Evolutionary conservation across 2,113 vertebrate species (phyloP).

Genomic region (Burhinus bistriatus): DNA sequence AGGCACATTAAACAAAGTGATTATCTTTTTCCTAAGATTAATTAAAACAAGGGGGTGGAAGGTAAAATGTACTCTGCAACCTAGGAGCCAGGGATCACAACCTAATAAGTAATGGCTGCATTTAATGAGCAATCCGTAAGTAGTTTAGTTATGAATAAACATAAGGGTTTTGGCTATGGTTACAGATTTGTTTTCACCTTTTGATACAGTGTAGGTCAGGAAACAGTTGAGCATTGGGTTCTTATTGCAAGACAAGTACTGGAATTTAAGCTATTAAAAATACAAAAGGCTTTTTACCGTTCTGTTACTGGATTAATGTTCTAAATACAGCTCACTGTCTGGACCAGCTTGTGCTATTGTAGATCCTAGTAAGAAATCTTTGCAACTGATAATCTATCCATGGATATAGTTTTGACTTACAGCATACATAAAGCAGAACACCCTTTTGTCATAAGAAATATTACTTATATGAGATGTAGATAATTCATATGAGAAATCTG

Average conservation of each 20-base stretch:
- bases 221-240: not conserved
- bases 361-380: not conserved
- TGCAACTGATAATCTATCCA: not conserved
- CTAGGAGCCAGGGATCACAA: slow-evolving; percentile 30
- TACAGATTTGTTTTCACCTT: slow-evolving; percentile 41
- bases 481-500: not conserved
- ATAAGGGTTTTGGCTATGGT: not conserved
- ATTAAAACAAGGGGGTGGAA: slow-evolving; percentile 19
- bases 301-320: not conserved
- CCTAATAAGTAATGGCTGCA: not conserved
- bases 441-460: not conserved
- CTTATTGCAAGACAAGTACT: not conserved
- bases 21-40: not conserved
- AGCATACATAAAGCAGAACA: not conserved
- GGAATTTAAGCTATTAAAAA: not conserved
- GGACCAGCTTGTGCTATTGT: not conserved
- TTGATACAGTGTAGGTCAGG: not conserved
- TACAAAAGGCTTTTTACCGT: not conserved
- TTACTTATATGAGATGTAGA: not conserved
- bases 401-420: not conserved
- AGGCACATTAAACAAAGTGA: not conserved
- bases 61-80: slow-evolving; percentile 13
- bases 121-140: slow-evolving; percentile 48
- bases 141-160: slow-evolving; percentile 49
- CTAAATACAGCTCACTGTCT: not conserved